Evolutionary conservation across 2,888 invertebrate species (phyloP), one percentile per base, ranked within the genome.

Genomic region (Mimachlamys varia): DNA sequence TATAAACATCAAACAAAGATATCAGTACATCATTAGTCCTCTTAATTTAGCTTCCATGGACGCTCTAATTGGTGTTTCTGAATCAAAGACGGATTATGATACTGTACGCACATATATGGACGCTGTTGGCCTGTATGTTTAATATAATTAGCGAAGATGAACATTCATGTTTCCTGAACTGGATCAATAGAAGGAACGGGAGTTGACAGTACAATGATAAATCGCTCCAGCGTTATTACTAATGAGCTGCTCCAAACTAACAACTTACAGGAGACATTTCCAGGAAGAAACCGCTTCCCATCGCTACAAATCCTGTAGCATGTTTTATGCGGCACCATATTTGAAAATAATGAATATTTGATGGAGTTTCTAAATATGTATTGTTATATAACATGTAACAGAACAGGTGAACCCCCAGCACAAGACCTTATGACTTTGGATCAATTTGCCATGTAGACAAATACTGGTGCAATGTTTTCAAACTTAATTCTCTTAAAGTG

Each of bases 291-390:
- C n/a, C 3, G 19, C 76, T 13, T 33, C 12, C 33, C 17, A 76
- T 27, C 27, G 12, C 13, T 76, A 76, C 0, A 76, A 76, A 33
- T 33, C 33, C 27, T 0, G 7, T 12, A 33, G 33, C 76, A 76
- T 33, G 33, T 76, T 19, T 27, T 27, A 33, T 33, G 13, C 33
- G 15, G 27, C 76, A 33, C 76, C 17, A 27, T 33, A 76, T 76
- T 76, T 33, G 33, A 12, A 58, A 33, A 76, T 76, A 33, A 76
- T 76, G 33, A 76, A 76, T 76, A 76, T 76, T 76, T 76, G 27
- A 76, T 76, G 13, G 76, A 76, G 76, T 76, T 76, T 76, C 76
- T 76, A 76, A 76, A 76, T 76, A 76, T 76, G 76, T 76, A 76
- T 76, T 33, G 15, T 76, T 15, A 76, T 15, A 76, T 33, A 76